Percentiles rank a stretch among this genome's conserved stretches.
phyloP scores from a whole-genome alignment of 2,797 vertebrate species.

The Numenius phaeopus region DNA sequence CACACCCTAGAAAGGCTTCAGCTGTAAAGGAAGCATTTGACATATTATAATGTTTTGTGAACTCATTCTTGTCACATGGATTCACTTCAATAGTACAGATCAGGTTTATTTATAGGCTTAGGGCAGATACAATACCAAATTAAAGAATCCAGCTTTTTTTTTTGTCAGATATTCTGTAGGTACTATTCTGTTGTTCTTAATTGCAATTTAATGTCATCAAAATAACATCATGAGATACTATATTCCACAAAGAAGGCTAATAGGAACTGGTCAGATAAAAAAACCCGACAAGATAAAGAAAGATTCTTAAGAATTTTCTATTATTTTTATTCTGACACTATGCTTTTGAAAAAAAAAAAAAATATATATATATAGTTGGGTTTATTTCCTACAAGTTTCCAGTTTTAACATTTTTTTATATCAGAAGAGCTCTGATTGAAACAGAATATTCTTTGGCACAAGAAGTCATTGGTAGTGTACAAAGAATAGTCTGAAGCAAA shows the following conservation, averaged over 20 bases:
- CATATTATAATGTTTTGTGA: neutral
- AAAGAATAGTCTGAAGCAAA: neutral
- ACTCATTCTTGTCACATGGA: neutral
- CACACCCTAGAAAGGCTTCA: neutral
- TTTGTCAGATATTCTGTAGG: neutral
- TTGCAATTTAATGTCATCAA: neutral
- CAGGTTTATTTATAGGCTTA: neutral
- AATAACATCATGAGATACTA: neutral
- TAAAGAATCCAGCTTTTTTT: neutral
- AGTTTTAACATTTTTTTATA: neutral
- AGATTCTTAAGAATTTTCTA: no score
- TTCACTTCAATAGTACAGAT: neutral
- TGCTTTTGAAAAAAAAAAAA: neutral
- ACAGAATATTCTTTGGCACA: neutral
- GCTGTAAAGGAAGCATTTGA: neutral
- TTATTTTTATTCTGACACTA: neutral
- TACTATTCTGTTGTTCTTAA: neutral
- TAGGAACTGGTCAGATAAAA: neutral
- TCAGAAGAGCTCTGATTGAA: neutral
- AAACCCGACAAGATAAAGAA: neutral
- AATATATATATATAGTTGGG: fast-evolving
- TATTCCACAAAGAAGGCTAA: neutral
- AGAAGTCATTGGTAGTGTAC: neutral
- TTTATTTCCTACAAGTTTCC: neutral
- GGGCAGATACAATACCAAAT: neutral